phyloP scores from a whole-genome alignment of 2,797 vertebrate genomes.

The Phylloscopus collybita region DNA sequence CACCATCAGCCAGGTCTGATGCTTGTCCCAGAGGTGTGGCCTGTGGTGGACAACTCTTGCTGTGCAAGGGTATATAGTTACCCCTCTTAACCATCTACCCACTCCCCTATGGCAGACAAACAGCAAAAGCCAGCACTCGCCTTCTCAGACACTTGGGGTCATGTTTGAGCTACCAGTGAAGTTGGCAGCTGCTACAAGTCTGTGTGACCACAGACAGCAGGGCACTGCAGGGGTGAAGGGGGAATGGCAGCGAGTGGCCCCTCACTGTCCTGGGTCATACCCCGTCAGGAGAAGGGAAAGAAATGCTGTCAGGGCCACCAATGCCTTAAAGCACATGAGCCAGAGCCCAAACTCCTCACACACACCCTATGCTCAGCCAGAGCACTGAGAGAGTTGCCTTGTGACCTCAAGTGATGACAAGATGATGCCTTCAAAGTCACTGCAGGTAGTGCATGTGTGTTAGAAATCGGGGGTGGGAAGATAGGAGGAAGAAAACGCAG shows the following conservation, averaged over 20 bases:
- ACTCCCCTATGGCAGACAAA: neutral
- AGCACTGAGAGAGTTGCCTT: neutral
- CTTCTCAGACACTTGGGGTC: neutral
- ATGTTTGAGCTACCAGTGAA: neutral
- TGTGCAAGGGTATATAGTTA: neutral
- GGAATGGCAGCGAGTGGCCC: rapidly evolving
- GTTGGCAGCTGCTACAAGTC: no score
- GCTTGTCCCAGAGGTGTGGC: neutral
- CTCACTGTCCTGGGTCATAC: rapidly evolving
- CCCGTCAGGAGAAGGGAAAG: neutral
- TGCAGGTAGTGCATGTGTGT: neutral
- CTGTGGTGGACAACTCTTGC: neutral
- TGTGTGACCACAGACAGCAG: neutral
- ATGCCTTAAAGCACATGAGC: neutral
- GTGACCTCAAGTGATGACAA: neutral
- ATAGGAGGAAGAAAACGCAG: neutral
- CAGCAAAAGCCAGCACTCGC: rapidly evolving
- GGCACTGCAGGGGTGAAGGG: neutral
- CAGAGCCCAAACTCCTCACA: neutral
- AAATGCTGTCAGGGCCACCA: rapidly evolving
- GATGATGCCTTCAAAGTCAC: neutral
- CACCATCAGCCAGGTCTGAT: neutral
- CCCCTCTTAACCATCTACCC: neutral
- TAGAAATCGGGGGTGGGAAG: neutral
- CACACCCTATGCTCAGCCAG: neutral